These are phyloP conservation scores for Lasioglossum pauxillum DNA, from an alignment of 2,888 invertebrate genomes.

Conservation along the genomic window DNA sequence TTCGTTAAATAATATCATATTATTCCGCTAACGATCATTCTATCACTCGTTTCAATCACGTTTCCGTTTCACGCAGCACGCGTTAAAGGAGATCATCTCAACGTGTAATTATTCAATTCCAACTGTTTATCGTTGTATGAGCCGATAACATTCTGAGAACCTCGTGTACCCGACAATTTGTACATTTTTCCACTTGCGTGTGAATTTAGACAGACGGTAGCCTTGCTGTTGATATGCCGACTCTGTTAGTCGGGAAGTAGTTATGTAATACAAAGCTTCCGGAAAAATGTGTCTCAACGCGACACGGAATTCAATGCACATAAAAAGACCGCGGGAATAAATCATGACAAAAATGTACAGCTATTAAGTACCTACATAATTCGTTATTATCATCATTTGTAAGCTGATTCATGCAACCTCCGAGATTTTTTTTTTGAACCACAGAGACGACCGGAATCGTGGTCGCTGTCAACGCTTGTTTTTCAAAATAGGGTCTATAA, in stretches of 20 bases:
- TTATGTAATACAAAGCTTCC: slow-evolving; percentile 24
- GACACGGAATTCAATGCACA: background rate
- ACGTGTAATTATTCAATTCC: slow-evolving; percentile 3
- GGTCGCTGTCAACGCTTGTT: background rate
- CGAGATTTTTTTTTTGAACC: background rate
- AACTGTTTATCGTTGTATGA: background rate
- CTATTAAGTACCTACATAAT: background rate
- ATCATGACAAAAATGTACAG: background rate
- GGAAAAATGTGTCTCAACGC: background rate
- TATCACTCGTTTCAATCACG: background rate
- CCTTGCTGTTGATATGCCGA: background rate
- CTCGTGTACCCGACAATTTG: background rate
- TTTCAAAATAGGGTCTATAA: background rate
- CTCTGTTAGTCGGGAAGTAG: slow-evolving; percentile 8
- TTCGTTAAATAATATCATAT: background rate
- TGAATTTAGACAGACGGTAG: background rate
- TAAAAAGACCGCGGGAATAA: background rate
- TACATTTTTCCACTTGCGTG: background rate
- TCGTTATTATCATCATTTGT: background rate
- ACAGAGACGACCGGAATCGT: background rate
- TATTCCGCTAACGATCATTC: background rate
- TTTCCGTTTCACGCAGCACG: background rate
- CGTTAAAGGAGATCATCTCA: background rate
- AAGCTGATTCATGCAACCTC: background rate
- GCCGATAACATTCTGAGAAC: background rate